phyloP scores from a whole-genome alignment of 2,888 invertebrate genomes.

The Pterostichus madidus region DNA sequence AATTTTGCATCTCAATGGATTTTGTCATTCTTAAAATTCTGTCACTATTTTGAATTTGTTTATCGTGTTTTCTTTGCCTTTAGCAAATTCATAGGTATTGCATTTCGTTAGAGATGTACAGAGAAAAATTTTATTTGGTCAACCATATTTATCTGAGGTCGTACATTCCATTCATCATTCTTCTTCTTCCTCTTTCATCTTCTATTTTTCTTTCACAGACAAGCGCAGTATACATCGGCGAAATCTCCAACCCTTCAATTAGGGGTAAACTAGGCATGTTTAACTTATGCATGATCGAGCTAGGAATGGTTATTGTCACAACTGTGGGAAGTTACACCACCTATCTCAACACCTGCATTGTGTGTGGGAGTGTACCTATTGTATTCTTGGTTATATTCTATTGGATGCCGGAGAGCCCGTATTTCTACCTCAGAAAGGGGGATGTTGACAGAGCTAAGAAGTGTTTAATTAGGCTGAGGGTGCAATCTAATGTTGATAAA shows the following conservation, averaged over 20 bases:
- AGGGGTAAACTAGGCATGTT: constrained; percentile 75
- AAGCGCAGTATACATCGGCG: constrained; percentile 79
- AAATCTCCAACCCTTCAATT: constrained; percentile 79
- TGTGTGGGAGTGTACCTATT: constrained; percentile 73
- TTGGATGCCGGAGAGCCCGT: constrained; percentile 78
- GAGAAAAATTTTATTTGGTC: too few relatives aligned
- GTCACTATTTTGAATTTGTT: too few relatives aligned
- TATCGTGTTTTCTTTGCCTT: too few relatives aligned
- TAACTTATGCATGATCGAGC: constrained; percentile 74
- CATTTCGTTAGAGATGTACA: too few relatives aligned
- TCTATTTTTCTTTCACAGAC: constrained; percentile 73
- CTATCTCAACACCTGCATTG: constrained; percentile 73
- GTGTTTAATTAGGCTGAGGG: constrained; percentile 72
- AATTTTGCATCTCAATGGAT: too few relatives aligned
- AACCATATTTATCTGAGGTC: too few relatives aligned
- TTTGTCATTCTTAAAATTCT: too few relatives aligned
- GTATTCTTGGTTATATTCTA: constrained; percentile 74
- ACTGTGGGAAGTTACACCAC: constrained; percentile 75
- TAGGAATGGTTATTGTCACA: constrained; percentile 75
- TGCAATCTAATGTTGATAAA: constrained; percentile 74
- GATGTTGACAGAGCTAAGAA: constrained; percentile 72
- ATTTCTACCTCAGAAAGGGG: constrained; percentile 76
- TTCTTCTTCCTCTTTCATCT: too few relatives aligned
- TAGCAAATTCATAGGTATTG: too few relatives aligned
- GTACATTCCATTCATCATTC: too few relatives aligned